A percentile compares a stretch with the other conserved stretches of the same genome.
These are phyloP conservation scores for Centruroides vittatus DNA, from an alignment of 1,140 invertebrate genomes.

Conservation along the genomic window DNA sequence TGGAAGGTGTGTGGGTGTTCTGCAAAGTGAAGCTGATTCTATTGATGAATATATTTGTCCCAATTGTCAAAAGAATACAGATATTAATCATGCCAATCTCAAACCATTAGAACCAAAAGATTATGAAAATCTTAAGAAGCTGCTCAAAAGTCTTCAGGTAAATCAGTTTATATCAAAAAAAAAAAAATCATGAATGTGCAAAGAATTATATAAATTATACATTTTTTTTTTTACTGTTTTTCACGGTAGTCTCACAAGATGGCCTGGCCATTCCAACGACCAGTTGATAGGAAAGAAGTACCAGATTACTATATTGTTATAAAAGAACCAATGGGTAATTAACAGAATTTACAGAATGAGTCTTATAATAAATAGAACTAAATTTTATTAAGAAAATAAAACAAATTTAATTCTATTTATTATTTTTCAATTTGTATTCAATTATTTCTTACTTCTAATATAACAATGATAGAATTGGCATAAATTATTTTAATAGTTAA, in stretches of 20 bases:
- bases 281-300: conserved; percentile 84
- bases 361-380: not conserved
- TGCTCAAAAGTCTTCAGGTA: conserved; percentile 84
- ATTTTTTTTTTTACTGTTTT: not conserved
- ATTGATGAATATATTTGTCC: conserved; percentile 95
- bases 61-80: conserved; percentile 76
- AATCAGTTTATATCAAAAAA: conserved; percentile 4
- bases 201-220: not conserved
- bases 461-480: too few species aligned
- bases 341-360: not conserved
- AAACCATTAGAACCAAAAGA: conserved; percentile 68
- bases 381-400: not conserved
- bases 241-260: conserved; percentile 58
- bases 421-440: too few species aligned
- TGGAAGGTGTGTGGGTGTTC: conserved; percentile 87
- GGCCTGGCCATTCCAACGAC: conserved; percentile 94
- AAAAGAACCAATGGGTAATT: conserved; percentile 93
- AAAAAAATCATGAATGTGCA: too few species aligned
- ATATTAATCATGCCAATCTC: conserved; percentile 76
- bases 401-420: too few species aligned
- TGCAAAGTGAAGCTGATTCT: conserved; percentile 83
- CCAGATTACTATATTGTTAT: conserved; percentile 96
- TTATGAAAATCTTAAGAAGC: conserved; percentile 62
- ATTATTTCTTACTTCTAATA: too few species aligned
- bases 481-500: too few species aligned